Conservation (phyloP, 2,113 vertebrate genomes). For the Blennius ocellaris region DNA sequence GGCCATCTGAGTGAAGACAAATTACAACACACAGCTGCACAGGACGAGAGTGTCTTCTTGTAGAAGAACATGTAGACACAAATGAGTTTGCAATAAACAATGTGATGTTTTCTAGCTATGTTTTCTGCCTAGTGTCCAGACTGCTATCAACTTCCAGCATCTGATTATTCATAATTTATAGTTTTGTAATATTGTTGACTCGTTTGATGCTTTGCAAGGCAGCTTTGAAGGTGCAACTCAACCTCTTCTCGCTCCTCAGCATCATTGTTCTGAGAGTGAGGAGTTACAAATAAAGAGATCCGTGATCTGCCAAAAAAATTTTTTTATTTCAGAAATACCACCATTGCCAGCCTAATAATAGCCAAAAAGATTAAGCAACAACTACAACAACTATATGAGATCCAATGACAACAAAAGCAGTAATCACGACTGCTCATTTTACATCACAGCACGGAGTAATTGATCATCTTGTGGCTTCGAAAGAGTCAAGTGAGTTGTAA, state of each 20-base stretch:
- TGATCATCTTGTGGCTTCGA: conserved; percentile 43
- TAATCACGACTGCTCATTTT: conserved; percentile 26
- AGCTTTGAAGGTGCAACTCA: no score
- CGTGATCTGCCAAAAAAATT: conserved; percentile 8
- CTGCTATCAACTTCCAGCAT: not conserved
- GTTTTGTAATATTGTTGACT: not conserved
- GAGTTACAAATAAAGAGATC: not conserved
- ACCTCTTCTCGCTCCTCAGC: no score
- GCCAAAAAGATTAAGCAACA: conserved; percentile 39
- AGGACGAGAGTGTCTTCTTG: conserved; percentile 26
- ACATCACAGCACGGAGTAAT: conserved; percentile 42
- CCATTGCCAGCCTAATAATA: conserved; percentile 35
- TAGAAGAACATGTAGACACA: conserved; percentile 55
- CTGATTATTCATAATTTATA: not conserved
- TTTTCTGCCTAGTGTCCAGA: not conserved
- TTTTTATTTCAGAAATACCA: conserved; percentile 11
- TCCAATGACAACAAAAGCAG: conserved; percentile 38
- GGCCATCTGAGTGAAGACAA: conserved; percentile 45
- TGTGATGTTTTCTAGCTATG: not conserved
- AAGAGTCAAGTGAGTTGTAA: conserved; percentile 61
- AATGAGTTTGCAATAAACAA: conserved; percentile 8
- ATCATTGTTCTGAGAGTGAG: not conserved
- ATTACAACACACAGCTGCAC: conserved; percentile 55
- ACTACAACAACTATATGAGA: conserved; percentile 35
- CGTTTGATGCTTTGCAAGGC: no score